Conservation (phyloP, 2,888 invertebrate species). For the Thumatha senex region DNA sequence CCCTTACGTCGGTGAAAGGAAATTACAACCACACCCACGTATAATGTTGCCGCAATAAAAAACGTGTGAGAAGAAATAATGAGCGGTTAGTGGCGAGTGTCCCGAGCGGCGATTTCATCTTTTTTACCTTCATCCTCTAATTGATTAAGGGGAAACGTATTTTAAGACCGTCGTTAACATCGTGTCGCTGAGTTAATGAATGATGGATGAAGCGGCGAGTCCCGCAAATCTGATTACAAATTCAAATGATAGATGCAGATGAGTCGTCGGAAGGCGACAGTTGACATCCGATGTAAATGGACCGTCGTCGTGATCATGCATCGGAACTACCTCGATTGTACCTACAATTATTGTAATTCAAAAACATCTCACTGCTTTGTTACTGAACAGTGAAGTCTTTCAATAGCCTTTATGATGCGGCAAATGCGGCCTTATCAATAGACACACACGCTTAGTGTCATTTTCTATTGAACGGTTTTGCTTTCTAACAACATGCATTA, state of each 20-base stretch:
- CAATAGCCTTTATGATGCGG: conserved; percentile 19
- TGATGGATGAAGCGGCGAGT: conserved; percentile 68
- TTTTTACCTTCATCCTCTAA: conserved; percentile 68
- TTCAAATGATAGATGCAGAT: conserved; percentile 70
- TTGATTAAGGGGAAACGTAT: conserved; percentile 71
- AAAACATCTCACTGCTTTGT: conserved; percentile 26
- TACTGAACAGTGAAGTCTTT: conserved; percentile 11
- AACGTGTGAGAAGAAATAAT: conserved; percentile 83
- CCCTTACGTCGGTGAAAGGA: conserved; percentile 84
- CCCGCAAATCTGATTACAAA: conserved; percentile 72
- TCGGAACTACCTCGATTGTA: conserved; percentile 40
- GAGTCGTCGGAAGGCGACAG: conserved; percentile 49
- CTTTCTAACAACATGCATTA: conserved; percentile 15
- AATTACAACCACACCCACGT: conserved; percentile 84
- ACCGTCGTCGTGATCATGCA: conserved; percentile 54
- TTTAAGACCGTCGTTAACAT: conserved; percentile 37
- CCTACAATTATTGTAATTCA: conserved; percentile 52
- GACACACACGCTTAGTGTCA: conserved; percentile 1
- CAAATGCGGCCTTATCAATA: not conserved
- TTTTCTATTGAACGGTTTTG: conserved; percentile 4
- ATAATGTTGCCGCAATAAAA: conserved; percentile 83
- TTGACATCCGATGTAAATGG: conserved; percentile 61
- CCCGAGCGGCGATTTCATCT: conserved; percentile 64
- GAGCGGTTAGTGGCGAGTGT: conserved; percentile 79
- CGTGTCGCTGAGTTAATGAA: conserved; percentile 53